phyloP scores from a whole-genome alignment of 2,888 invertebrate genomes.

The Operophtera brumata region DNA sequence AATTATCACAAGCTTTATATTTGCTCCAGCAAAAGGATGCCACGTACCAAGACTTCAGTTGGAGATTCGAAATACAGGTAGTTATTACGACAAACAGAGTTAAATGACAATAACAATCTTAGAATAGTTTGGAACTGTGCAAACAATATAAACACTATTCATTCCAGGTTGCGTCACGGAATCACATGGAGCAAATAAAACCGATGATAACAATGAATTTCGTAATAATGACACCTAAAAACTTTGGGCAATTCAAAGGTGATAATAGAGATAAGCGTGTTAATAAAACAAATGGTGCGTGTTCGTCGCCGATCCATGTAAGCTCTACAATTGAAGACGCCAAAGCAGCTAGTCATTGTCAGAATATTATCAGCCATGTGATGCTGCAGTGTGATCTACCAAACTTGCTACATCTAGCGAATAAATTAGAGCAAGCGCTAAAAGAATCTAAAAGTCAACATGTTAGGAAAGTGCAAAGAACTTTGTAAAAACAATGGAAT shows the following conservation, averaged over 20 bases:
- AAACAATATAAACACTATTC: constrained; percentile 14
- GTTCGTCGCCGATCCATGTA: constrained; percentile 39
- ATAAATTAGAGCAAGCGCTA: constrained; percentile 78
- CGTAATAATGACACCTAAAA: constrained; percentile 60
- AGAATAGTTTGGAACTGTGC: background rate
- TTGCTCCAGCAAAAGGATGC: constrained; percentile 67
- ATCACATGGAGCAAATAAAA: constrained; percentile 53
- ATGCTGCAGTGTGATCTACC: constrained; percentile 78
- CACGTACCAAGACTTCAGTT: constrained; percentile 65
- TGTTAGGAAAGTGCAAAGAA: constrained; percentile 76
- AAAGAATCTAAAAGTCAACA: constrained; percentile 81
- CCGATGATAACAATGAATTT: constrained; percentile 68
- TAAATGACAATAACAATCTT: background rate
- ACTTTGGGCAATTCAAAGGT: constrained; percentile 46
- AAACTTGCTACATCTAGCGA: constrained; percentile 77
- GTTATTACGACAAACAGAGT: background rate
- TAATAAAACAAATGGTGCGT: constrained; percentile 24
- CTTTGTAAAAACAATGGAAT: constrained; percentile 39
- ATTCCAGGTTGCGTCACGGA: constrained; percentile 63
- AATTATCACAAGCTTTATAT: constrained; percentile 74
- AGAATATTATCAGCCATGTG: constrained; percentile 62
- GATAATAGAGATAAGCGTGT: constrained; percentile 26
- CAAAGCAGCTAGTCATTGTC: constrained; percentile 69
- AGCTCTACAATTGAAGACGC: constrained; percentile 60
- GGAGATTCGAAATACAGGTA: constrained; percentile 75